A percentile compares a stretch with the other conserved stretches of the same genome.
These are phyloP conservation scores for Alectoris magna DNA, from an alignment of 2,797 vertebrate genomes.

Conservation along the genomic window DNA sequence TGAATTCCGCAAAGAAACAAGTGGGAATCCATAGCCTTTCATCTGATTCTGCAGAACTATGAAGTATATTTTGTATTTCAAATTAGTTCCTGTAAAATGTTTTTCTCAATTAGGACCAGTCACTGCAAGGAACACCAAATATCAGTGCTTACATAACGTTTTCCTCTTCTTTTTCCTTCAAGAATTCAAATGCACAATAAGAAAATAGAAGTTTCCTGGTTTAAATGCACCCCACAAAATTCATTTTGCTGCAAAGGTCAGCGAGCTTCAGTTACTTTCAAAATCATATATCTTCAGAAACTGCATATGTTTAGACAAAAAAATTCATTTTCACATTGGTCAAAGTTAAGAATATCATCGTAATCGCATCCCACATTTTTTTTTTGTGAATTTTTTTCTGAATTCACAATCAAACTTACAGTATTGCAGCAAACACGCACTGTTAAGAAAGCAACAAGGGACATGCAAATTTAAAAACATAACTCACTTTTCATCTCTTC, in stretches of 20 bases:
- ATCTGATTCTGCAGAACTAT: not conserved
- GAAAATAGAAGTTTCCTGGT: not conserved
- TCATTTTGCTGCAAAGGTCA: not conserved
- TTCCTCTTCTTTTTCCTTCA: not conserved
- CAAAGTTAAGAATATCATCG: not conserved
- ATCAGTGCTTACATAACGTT: not conserved
- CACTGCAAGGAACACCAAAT: not conserved
- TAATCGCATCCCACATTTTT: not conserved
- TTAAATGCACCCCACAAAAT: not conserved
- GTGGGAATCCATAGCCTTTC: not conserved
- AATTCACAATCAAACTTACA: not conserved
- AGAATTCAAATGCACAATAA: not conserved
- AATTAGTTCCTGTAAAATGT: not conserved
- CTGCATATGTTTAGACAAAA: not conserved
- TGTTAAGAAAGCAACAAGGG: not conserved
- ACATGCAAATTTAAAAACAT: not conserved
- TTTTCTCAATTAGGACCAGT: not conserved
- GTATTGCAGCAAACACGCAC: not conserved
- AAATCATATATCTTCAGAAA: not conserved
- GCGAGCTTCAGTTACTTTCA: not conserved
- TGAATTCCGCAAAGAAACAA: not conserved
- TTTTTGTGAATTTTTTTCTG: not conserved
- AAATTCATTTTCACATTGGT: not conserved
- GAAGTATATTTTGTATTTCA: not conserved
- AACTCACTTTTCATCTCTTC: conserved; percentile 89